Conservation (phyloP, 2,113 vertebrate genomes). For the Coryphaenoides rupestris region DNA sequence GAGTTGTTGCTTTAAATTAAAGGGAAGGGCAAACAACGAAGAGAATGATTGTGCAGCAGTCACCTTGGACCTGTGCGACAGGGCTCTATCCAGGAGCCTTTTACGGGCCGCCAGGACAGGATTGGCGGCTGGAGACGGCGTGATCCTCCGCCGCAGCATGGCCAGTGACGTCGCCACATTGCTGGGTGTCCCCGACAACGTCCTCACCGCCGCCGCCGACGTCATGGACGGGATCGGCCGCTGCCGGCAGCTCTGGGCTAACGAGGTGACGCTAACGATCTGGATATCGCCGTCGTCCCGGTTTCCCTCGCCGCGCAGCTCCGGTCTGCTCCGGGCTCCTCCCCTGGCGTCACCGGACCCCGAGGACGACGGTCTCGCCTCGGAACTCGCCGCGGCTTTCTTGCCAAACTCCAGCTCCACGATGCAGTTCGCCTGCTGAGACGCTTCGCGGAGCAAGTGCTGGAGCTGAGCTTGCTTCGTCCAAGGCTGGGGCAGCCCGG, state of each 20-base stretch:
- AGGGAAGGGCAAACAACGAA: not conserved
- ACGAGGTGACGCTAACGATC: slow-evolving; percentile 71
- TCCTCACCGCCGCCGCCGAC: slow-evolving; percentile 14
- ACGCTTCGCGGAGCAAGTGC: slow-evolving; percentile 44
- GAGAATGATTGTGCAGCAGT: too few relatives aligned
- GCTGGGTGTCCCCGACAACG: slow-evolving; percentile 38
- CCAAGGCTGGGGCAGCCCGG: slow-evolving; percentile 49
- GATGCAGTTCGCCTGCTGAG: slow-evolving; percentile 50
- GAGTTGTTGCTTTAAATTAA: not conserved
- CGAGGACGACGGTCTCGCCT: slow-evolving; percentile 5
- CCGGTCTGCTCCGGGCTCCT: slow-evolving; percentile 10
- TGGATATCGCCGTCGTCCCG: slow-evolving; percentile 68
- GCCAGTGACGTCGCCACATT: too few relatives aligned
- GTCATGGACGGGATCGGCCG: slow-evolving; percentile 37
- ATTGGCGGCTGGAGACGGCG: slow-evolving; percentile 57
- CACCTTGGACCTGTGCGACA: slow-evolving; percentile 77
- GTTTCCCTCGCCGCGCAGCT: slow-evolving; percentile 28
- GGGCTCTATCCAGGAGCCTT: slow-evolving; percentile 72
- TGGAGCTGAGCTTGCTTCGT: slow-evolving; percentile 68
- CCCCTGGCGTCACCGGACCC: not conserved
- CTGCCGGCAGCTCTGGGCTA: slow-evolving; percentile 59
- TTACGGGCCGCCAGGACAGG: slow-evolving; percentile 73
- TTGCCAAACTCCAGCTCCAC: slow-evolving; percentile 38
- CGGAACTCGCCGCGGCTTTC: slow-evolving; percentile 35
- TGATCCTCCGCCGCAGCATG: slow-evolving; percentile 42